phyloP scores from a whole-genome alignment of 2,888 invertebrate species.

The Heliconius charithonia region DNA sequence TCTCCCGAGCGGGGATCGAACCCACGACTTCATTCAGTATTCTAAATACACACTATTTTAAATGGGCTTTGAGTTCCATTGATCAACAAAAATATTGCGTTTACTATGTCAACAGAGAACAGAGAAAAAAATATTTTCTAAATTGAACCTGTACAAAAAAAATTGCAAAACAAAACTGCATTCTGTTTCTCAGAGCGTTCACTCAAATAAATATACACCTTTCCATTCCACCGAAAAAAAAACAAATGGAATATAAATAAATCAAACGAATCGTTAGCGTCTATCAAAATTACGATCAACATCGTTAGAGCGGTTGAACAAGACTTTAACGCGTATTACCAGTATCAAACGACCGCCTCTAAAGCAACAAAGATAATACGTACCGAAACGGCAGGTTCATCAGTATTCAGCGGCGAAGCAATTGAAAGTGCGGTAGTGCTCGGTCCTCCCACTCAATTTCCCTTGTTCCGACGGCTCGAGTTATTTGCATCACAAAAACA shows the following conservation, averaged over 20 bases:
- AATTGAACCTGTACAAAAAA: too few species aligned
- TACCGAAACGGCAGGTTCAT: slow-evolving; percentile 73
- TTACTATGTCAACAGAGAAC: too few species aligned
- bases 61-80: too few species aligned
- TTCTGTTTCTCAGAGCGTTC: background rate
- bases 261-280: slow-evolving; percentile 21
- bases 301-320: slow-evolving; percentile 37
- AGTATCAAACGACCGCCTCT: slow-evolving; percentile 47
- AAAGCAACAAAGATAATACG: slow-evolving; percentile 62
- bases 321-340: slow-evolving; percentile 40
- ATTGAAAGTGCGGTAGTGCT: slow-evolving; percentile 81
- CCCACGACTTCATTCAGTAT: too few species aligned
- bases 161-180: background rate
- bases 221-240: background rate
- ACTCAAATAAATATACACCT: background rate
- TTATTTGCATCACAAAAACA: slow-evolving; percentile 84
- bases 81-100: too few species aligned
- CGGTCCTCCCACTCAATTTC: slow-evolving; percentile 81
- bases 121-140: too few species aligned
- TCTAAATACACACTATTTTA: too few species aligned
- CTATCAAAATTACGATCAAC: slow-evolving; percentile 32
- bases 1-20: too few species aligned
- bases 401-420: slow-evolving; percentile 81
- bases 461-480: slow-evolving; percentile 81
- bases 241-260: slow-evolving; percentile 24